These are phyloP conservation scores for Lepilemur septentrionalis DNA, from an alignment of 2,797 vertebrate species.

Conservation along the genomic window DNA sequence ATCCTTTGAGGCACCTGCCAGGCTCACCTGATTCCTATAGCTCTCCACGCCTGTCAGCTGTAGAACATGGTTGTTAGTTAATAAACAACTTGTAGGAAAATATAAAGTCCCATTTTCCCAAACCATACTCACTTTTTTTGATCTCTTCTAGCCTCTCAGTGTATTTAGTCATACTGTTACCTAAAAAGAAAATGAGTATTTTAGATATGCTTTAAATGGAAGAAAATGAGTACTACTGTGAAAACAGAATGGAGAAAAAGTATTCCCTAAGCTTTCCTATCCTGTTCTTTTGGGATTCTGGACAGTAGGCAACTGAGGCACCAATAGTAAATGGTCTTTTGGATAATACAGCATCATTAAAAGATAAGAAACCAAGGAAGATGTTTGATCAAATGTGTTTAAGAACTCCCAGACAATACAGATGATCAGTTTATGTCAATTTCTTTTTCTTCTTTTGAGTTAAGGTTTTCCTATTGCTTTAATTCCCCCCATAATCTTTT, in stretches of 20 bases:
- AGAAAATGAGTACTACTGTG: not conserved
- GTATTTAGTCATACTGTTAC: slow-evolving; percentile 93
- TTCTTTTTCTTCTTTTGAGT: not conserved
- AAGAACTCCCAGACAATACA: not conserved
- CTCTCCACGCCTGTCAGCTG: not conserved
- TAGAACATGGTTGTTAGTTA: not conserved
- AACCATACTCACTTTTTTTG: slow-evolving; percentile 92
- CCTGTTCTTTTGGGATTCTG: not conserved
- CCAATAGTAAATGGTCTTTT: not conserved
- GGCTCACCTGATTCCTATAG: not conserved
- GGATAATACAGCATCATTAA: not conserved
- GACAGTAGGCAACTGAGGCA: not conserved
- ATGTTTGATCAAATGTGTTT: not conserved
- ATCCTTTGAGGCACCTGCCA: not conserved
- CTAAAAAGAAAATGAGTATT: slow-evolving; percentile 80
- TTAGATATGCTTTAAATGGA: slow-evolving; percentile 50
- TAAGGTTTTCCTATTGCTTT: not conserved
- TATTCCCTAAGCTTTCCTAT: not conserved
- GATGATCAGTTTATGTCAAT: not conserved
- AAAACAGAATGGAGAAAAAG: not conserved
- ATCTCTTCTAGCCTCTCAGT: slow-evolving; percentile 93
- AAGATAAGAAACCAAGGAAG: not conserved
- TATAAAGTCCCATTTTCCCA: not conserved
- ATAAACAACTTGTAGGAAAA: not conserved
- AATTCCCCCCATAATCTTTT: not conserved